Base-by-base conservation (phyloP, 2,888 invertebrate genomes). In the Thumatha senex region DNA sequence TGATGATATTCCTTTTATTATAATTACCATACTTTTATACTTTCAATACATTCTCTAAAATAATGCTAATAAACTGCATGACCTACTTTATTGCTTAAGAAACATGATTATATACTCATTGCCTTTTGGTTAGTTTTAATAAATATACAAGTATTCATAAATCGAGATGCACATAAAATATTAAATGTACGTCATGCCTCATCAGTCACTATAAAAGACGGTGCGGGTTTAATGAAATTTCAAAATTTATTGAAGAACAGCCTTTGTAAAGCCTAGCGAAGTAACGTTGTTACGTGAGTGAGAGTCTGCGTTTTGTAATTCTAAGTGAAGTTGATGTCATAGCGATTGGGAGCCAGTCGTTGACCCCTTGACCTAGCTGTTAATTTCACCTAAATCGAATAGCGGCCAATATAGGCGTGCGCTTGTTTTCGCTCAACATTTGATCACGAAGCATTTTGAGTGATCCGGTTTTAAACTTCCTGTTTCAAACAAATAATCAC, bases 291-390 rank as follows among this genome's bases (percentile, higher is more conserved):
- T 89, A 87, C 87, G 84, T 86, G 80, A 88, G 80, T 76, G 79
- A 84, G 84, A 80, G 84, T 70, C 8, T 3, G 11, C 11, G 84
- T 89, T 89, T 89, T 85, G 88, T 85, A 89, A 89, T 83, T 78
- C 76, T 75, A 81, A 80, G 80, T 79, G 72, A 78, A 71, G 77
- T 77, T 84, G 87, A 87, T 89, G 88, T 87, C 86, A 86, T 85
- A 82, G 76, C 67, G 77, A 85, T 84, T 86, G 85, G 82, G 76
- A 78, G 75, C 61, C 84, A 86, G 89, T 83, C 86, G 84, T 84
- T 86, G 89, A 89, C 89, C 89, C 68, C 82, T 74, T 89, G 87
- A 87, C 89, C 86, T 76, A 74, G 77, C 80, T 79, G 51, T 57
- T 47, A 77, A 80, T 78, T 76, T 72, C 72, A 75, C 72, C 70